Percentiles rank a stretch among this genome's conserved stretches.
These are phyloP conservation scores for Nibea coibor DNA, from an alignment of 2,113 vertebrate genomes.

Conservation along the genomic window DNA sequence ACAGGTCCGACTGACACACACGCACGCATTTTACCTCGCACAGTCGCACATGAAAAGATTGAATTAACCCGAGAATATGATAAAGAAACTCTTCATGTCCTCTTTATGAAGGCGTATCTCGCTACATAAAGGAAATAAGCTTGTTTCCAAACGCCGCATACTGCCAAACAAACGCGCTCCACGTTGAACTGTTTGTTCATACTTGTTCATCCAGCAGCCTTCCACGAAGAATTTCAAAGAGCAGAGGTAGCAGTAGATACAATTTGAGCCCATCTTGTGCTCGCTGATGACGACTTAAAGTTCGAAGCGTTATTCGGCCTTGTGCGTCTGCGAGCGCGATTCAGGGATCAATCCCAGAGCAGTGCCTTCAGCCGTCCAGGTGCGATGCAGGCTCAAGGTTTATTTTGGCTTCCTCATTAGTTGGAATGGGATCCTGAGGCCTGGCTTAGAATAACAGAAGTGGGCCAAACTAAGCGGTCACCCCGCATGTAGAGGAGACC, in stretches of 20 bases:
- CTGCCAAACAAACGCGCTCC: not conserved
- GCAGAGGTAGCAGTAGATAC: not conserved
- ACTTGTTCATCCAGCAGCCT: not conserved
- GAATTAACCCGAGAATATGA: not conserved
- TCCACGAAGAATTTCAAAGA: not conserved
- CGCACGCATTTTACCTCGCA: not conserved
- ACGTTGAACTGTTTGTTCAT: not conserved
- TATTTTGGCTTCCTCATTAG: conserved; percentile 70
- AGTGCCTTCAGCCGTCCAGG: conserved; percentile 31
- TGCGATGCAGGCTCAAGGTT: conserved; percentile 44
- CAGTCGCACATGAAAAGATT: not conserved
- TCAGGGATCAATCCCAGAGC: conserved; percentile 46
- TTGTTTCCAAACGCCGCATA: not conserved
- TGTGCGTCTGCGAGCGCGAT: conserved; percentile 18
- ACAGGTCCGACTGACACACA: conserved; percentile 82
- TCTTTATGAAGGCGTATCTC: not conserved
- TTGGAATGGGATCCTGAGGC: conserved; percentile 34
- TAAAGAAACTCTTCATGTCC: not conserved
- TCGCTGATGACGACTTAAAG: conserved; percentile 18
- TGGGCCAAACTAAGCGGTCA: conserved; percentile 53
- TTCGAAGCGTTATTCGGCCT: conserved; percentile 30
- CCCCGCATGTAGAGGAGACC: conserved; percentile 39
- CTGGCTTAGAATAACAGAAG: conserved; percentile 52
- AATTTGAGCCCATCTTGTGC: conserved; percentile 12
- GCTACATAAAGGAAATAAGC: not conserved